Percentiles rank a stretch among this genome's conserved stretches.
phyloP scores from a whole-genome alignment of 2,113 vertebrate genomes.

The Hymenochirus boettgeri region DNA sequence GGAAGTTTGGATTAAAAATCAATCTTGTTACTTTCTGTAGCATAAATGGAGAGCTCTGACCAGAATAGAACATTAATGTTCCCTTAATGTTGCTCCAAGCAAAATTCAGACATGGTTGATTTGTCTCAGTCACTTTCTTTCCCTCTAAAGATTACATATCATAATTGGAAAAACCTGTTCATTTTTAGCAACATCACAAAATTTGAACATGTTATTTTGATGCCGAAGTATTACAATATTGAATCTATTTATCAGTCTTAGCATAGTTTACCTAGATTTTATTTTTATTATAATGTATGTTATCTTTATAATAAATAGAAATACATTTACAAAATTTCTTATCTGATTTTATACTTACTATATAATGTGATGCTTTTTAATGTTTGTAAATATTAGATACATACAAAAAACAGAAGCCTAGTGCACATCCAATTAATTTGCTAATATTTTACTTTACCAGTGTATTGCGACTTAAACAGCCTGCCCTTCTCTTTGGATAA shows the following conservation, averaged over 20 bases:
- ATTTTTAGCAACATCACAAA: slow-evolving; percentile 1
- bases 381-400: too few relatives aligned
- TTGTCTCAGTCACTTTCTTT: slow-evolving; percentile 35
- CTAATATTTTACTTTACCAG: too few relatives aligned
- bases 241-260: not conserved
- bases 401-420: too few relatives aligned
- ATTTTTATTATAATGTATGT: too few relatives aligned
- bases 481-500: too few relatives aligned
- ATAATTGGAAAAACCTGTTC: slow-evolving; percentile 37
- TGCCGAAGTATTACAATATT: not conserved
- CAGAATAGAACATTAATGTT: slow-evolving; percentile 41
- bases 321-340: too few relatives aligned
- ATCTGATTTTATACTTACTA: too few relatives aligned
- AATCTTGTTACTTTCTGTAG: slow-evolving; percentile 39
- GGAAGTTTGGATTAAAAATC: slow-evolving; percentile 40
- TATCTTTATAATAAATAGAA: too few relatives aligned
- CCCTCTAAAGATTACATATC: slow-evolving; percentile 23
- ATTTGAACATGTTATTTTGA: slow-evolving; percentile 1
- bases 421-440: too few relatives aligned
- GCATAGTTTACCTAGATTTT: too few relatives aligned
- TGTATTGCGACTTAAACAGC: too few relatives aligned
- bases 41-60: slow-evolving; percentile 27
- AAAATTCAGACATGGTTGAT: slow-evolving; percentile 38
- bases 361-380: too few relatives aligned
- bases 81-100: slow-evolving; percentile 32